Percentiles rank a stretch among this genome's conserved stretches.
Evolutionary conservation across 2,888 invertebrate species (phyloP).

Genomic region (Acrobasis repandana): DNA sequence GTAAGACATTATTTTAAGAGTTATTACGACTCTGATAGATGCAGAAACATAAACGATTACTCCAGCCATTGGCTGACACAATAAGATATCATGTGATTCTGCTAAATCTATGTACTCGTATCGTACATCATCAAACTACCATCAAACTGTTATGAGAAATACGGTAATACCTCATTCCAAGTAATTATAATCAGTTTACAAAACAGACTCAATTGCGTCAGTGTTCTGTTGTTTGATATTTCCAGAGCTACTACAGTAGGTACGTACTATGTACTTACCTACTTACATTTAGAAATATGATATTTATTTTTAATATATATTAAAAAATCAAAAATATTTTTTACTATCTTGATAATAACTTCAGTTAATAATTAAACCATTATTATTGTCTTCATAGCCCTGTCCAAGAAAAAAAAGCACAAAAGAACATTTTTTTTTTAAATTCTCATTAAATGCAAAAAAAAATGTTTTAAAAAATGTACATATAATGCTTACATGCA

Average conservation of each 20-base stretch:
- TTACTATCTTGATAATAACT: no score
- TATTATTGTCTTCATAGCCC: no score
- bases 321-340: no score
- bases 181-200: slow-evolving; percentile 13
- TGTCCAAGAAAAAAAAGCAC: no score
- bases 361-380: no score
- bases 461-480: no score
- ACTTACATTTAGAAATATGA: no score
- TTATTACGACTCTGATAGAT: background rate
- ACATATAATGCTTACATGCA: no score
- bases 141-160: slow-evolving; percentile 1
- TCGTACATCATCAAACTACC: background rate
- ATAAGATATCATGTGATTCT: background rate
- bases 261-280: background rate
- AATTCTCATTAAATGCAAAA: no score
- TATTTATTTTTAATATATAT: no score
- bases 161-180: background rate
- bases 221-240: slow-evolving; percentile 9
- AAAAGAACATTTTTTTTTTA: no score
- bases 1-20: no score
- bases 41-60: background rate
- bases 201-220: slow-evolving; percentile 9
- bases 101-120: background rate
- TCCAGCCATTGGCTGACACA: background rate
- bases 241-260: background rate